Conservation (phyloP, 2,113 vertebrate genomes). For the Macheiramphus alcinus region DNA sequence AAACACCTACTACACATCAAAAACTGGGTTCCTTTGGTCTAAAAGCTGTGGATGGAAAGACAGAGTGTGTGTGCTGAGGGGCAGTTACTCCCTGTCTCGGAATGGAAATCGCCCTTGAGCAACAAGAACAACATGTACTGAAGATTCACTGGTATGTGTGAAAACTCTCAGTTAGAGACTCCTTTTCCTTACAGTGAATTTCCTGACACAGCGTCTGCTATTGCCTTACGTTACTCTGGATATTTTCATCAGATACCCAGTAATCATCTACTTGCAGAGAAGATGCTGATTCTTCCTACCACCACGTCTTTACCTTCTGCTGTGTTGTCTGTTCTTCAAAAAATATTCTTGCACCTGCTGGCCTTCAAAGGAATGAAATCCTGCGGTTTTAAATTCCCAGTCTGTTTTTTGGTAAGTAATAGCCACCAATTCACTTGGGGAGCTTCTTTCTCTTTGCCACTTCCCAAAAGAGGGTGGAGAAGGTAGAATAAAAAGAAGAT, state of each 20-base stretch:
- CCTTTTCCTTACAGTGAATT: neutral
- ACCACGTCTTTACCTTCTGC: neutral
- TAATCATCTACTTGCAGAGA: neutral
- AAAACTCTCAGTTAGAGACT: neutral
- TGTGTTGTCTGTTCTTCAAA: neutral
- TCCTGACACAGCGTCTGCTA: neutral
- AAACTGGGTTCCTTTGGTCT: neutral
- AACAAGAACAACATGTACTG: neutral
- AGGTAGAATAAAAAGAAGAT: neutral
- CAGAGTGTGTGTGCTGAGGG: neutral
- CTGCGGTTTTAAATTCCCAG: neutral
- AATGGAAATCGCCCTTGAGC: neutral
- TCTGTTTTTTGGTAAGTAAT: neutral
- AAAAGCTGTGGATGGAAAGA: neutral
- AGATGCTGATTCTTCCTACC: neutral
- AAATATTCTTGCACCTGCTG: neutral
- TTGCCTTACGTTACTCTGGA: neutral
- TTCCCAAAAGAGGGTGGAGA: neutral
- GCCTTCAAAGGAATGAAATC: neutral
- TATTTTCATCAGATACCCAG: neutral
- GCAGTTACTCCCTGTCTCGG: neutral
- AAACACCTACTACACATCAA: neutral
- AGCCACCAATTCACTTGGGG: neutral
- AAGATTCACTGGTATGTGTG: neutral
- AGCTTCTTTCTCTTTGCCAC: neutral